Evolutionary conservation across 2,888 invertebrate genomes (phyloP).

Genomic region (Tupiocoris notatus): DNA sequence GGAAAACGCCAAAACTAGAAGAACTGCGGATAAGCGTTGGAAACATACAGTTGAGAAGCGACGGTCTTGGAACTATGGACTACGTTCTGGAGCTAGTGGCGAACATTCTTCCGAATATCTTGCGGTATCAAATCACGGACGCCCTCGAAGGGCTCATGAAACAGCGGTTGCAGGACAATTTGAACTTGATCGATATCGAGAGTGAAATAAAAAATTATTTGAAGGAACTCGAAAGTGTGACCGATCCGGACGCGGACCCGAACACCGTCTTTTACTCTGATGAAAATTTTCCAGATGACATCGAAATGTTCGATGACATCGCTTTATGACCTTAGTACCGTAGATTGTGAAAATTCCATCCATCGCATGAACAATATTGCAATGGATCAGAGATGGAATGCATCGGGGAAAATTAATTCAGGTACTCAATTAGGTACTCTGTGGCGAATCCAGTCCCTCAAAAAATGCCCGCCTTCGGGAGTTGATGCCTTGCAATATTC

Average conservation of each 20-base stretch:
- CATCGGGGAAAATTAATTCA: no score
- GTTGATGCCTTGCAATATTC: no score
- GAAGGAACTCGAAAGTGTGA: conserved; percentile 64
- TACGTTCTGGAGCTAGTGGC: conserved; percentile 76
- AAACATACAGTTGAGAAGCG: conserved; percentile 77
- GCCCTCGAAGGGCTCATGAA: conserved; percentile 76
- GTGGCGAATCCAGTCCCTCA: no score
- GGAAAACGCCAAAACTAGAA: conserved; percentile 68
- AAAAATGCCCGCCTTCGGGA: no score
- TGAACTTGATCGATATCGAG: conserved; percentile 73
- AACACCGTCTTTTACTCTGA: conserved; percentile 34
- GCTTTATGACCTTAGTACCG: conserved; percentile 4
- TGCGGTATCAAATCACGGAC: conserved; percentile 84
- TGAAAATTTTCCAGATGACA: conserved; percentile 43
- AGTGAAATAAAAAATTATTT: conserved; percentile 68
- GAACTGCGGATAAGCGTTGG: conserved; percentile 77
- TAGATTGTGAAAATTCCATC: no score
- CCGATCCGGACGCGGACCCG: conserved; percentile 35
- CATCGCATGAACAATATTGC: no score
- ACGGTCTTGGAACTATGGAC: conserved; percentile 84
- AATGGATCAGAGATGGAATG: no score
- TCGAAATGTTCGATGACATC: conserved; percentile 30
- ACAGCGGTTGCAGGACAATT: conserved; percentile 67
- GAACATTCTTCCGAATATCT: conserved; percentile 78
- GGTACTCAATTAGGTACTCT: no score